Evolutionary conservation across 1,140 invertebrate species (phyloP).

Genomic region (Heliconius eleuchia): DNA sequence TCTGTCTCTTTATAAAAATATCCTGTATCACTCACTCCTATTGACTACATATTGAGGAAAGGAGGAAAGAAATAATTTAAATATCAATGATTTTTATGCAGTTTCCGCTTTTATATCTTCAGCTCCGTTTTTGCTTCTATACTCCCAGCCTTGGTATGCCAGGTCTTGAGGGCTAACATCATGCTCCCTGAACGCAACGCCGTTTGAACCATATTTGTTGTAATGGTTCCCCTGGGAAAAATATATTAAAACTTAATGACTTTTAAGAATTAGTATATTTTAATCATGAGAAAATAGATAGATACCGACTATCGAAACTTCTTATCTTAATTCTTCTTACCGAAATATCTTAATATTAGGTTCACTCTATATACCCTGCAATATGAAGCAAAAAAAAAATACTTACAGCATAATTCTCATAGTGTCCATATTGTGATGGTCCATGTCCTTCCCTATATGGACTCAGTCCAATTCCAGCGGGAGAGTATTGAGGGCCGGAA

Average conservation of each 20-base stretch:
- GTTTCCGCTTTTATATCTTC: slow-evolving; percentile 73
- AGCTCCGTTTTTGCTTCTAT: slow-evolving; percentile 72
- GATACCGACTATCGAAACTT: too few relatives aligned
- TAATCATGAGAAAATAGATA: too few relatives aligned
- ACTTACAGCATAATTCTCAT: slow-evolving; percentile 67
- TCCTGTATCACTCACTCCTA: too few relatives aligned
- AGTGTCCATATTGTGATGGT: slow-evolving; percentile 69
- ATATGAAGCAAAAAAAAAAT: not conserved
- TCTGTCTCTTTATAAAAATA: too few relatives aligned
- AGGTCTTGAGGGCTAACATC: slow-evolving; percentile 85
- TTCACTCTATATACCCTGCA: too few relatives aligned
- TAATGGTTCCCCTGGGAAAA: slow-evolving; percentile 67
- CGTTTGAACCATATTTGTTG: slow-evolving; percentile 77
- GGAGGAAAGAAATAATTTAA: not conserved
- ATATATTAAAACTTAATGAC: not conserved
- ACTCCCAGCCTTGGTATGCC: slow-evolving; percentile 84
- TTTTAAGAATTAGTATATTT: not conserved
- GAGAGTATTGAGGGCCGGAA: slow-evolving; percentile 83
- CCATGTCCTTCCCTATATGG: slow-evolving; percentile 80
- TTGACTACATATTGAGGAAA: too few relatives aligned
- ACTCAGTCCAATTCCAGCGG: slow-evolving; percentile 83
- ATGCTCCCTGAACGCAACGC: slow-evolving; percentile 85
- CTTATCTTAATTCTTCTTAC: too few relatives aligned
- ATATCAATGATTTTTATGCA: slow-evolving; percentile 39
- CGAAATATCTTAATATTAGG: not conserved